A percentile compares a stretch with the other conserved stretches of the same genome.
Evolutionary conservation across 64 coral and sea anemone species (phyloP).

Genomic region (Montipora efflorescens): DNA sequence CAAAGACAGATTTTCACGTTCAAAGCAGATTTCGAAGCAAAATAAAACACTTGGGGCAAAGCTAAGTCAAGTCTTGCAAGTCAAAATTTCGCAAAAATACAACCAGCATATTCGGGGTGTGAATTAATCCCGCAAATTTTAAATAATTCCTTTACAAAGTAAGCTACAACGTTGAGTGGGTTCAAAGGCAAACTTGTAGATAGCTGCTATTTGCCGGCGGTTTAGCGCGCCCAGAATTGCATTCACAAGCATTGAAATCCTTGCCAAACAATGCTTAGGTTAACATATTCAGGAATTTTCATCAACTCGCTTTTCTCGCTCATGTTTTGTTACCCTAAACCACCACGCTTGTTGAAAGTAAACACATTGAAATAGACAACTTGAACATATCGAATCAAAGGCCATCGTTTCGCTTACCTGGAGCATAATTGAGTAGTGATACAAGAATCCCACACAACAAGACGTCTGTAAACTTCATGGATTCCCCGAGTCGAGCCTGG

Average conservation of each 20-base stretch:
- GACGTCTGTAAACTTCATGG: conserved; percentile 47
- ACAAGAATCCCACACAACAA: conserved; percentile 55
- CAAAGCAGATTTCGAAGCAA: not conserved
- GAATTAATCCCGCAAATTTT: not conserved
- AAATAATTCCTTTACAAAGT: conserved; percentile 2
- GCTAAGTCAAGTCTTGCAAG: not conserved
- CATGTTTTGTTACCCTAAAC: conserved; percentile 51
- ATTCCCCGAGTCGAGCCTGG: conserved; percentile 19
- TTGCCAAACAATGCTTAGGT: not conserved
- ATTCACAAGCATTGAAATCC: not conserved
- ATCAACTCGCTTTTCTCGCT: not conserved
- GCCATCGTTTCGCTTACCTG: conserved; percentile 68
- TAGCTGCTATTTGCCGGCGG: not conserved
- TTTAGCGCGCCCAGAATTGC: not conserved
- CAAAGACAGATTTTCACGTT: not conserved
- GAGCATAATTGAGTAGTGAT: conserved; percentile 27
- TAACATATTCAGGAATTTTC: not conserved
- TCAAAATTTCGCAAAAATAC: not conserved
- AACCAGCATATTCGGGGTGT: not conserved
- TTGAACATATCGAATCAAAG: conserved; percentile 72
- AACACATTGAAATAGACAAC: conserved; percentile 81
- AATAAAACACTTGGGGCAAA: not conserved
- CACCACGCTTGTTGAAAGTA: conserved; percentile 44
- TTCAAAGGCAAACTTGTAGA: not conserved
- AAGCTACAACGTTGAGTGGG: not conserved